Base-by-base conservation (phyloP, 1,140 invertebrate species). In the Ptiloglossa arizonensis region DNA sequence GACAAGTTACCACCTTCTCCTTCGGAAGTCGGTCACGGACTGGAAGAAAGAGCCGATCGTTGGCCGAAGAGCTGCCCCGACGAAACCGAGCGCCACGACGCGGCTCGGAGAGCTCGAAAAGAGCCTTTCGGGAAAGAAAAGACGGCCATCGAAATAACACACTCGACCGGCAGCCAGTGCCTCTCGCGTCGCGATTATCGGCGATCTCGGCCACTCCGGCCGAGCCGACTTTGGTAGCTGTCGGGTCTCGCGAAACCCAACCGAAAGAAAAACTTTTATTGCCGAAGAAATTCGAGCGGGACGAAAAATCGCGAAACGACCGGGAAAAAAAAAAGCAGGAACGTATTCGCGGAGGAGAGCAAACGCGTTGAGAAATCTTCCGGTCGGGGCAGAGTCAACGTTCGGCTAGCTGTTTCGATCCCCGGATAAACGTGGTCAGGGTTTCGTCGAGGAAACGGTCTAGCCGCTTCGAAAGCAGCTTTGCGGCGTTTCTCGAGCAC, bases 371-470 rank as follows among this genome's bases (percentile, higher is more conserved):
- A n/a, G n/a, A n/a, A n/a, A n/a, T n/a, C n/a, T n/a, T n/a, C n/a
- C n/a, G n/a, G n/a, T n/a, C n/a, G n/a, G n/a, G n/a, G n/a, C n/a
- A n/a, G 24, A 8, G 54, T 6, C 41, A 35, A 46, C 19, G n/a
- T 48, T 19, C 27, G 44, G 19, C 48, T n/a, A 4, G 52, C 38
- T n/a, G 17, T 75, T 75, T 57, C 24, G 63, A 75, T 75, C 63
- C 54, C 41, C 35, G 64, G 35, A 68, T 27, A 68, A 75, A 59
- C 64, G 38, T 22, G 38, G n/a, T 9, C 50, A 15, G 29, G 6
- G 22, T 69, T 74, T 74, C 73, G 69, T 75, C 64, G 59, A 38
- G 41, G 64, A 75, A 68, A 75, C 59, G 64, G 54, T 59, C 48
- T 17, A 5, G 27, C 17, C 6, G 59, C 59, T 64, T 17, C 64